Evolutionary conservation across 1,140 invertebrate species (phyloP).

Genomic region (Drosophila bipectinata): DNA sequence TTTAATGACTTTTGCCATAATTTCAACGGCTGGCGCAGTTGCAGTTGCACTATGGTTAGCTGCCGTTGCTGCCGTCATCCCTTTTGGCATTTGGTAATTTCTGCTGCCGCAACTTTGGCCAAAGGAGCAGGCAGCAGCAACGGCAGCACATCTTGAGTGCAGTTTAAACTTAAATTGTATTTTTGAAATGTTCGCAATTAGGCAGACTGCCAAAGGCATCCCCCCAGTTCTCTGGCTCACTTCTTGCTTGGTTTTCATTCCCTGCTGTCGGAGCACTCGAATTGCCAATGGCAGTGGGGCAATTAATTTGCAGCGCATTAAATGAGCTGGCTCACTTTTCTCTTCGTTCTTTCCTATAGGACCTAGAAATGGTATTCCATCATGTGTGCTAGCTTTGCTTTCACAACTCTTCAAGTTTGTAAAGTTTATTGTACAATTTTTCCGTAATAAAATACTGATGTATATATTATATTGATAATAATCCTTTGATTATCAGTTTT

Average conservation of each 20-base stretch:
- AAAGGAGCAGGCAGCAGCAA: constrained; percentile 17
- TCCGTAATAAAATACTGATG: too few species aligned
- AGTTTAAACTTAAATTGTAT: constrained; percentile 82
- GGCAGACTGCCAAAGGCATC: constrained; percentile 76
- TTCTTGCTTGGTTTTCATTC: constrained; percentile 4
- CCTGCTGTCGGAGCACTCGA: constrained; percentile 39
- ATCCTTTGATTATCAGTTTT: too few species aligned
- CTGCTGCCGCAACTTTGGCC: constrained; percentile 65
- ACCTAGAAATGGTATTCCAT: constrained; percentile 47
- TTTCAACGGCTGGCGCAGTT: constrained; percentile 53
- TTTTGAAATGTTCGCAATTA: constrained; percentile 81
- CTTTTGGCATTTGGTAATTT: constrained; percentile 76
- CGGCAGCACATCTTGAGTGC: constrained; percentile 72
- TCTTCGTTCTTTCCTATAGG: constrained; percentile 2
- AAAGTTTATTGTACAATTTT: too few species aligned
- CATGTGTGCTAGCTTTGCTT: constrained; percentile 20
- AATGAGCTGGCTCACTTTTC: constrained; percentile 68
- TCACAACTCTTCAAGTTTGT: background rate
- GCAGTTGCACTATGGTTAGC: constrained; percentile 40
- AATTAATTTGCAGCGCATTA: constrained; percentile 79
- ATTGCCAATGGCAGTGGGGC: constrained; percentile 78
- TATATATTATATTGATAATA: too few species aligned
- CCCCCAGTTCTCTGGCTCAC: background rate
- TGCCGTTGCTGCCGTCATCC: constrained; percentile 20
- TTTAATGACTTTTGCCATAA: constrained; percentile 78